A percentile compares a stretch with the other conserved stretches of the same genome.
phyloP scores from a whole-genome alignment of 92 coral and sea anemone genomes.

The Umimayanthus kanabou region DNA sequence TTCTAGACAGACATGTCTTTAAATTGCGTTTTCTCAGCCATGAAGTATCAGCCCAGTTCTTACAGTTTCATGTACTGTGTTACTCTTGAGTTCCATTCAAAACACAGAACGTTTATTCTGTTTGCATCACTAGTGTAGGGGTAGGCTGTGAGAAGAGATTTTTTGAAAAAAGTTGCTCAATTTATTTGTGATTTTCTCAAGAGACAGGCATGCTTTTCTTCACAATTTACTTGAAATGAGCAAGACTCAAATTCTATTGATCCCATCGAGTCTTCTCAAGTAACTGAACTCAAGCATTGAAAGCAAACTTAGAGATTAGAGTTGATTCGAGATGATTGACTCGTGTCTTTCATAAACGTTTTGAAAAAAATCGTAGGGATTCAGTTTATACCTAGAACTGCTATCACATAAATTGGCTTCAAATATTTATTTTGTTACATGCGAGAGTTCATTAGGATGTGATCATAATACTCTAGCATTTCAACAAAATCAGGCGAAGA shows the following conservation, averaged over 20 bases:
- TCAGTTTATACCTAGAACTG: not conserved
- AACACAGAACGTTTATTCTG: not conserved
- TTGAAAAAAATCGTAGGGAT: not conserved
- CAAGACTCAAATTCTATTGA: slow-evolving; percentile 26
- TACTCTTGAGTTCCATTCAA: not conserved
- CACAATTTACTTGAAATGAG: not conserved
- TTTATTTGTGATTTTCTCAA: slow-evolving; percentile 36
- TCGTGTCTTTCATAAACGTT: slow-evolving; percentile 14
- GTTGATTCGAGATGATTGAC: slow-evolving; percentile 15
- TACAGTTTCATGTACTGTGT: no score
- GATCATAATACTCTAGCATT: slow-evolving; percentile 37
- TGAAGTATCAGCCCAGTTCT: not conserved
- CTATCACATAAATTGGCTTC: slow-evolving; percentile 26
- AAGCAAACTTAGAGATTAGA: slow-evolving; percentile 27
- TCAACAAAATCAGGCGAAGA: slow-evolving; percentile 47
- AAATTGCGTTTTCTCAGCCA: not conserved
- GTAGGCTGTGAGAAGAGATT: not conserved
- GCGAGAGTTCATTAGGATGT: slow-evolving; percentile 31
- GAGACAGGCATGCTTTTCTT: slow-evolving; percentile 26
- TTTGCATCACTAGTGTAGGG: not conserved
- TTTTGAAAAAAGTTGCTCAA: slow-evolving; percentile 7
- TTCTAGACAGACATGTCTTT: slow-evolving; percentile 6
- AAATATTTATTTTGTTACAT: slow-evolving; percentile 29
- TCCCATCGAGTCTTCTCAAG: slow-evolving; percentile 25
- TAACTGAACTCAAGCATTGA: slow-evolving; percentile 19